Evolutionary conservation across 2,113 vertebrate genomes (phyloP).

Genomic region (Limanda limanda): DNA sequence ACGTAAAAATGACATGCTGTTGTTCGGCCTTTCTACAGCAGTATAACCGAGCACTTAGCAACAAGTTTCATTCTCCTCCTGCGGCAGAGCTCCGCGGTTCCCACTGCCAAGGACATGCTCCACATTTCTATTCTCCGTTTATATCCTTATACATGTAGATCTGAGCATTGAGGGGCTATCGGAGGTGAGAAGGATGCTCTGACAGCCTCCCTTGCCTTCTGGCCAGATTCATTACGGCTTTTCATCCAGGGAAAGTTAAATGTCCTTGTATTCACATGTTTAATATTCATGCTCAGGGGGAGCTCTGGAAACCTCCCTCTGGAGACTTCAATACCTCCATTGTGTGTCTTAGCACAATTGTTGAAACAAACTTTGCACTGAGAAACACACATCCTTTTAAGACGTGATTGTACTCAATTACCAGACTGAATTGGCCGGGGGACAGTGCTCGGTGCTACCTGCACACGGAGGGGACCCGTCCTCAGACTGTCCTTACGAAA

Average conservation of each 20-base stretch:
- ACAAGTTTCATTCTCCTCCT: slow-evolving; percentile 22
- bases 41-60: slow-evolving; percentile 18
- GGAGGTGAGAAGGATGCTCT: slow-evolving; percentile 7
- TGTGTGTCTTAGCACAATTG: slow-evolving; percentile 64
- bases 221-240: slow-evolving; percentile 30
- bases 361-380: slow-evolving; percentile 66
- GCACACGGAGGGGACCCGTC: slow-evolving; percentile 53
- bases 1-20: slow-evolving; percentile 12
- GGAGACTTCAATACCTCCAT: slow-evolving; percentile 63
- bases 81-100: slow-evolving; percentile 20
- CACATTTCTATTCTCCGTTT: slow-evolving; percentile 11
- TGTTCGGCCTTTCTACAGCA: neutral
- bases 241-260: slow-evolving; percentile 54
- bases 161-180: neutral
- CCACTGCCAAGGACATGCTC: slow-evolving; percentile 20
- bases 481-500: slow-evolving; percentile 80
- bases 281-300: slow-evolving; percentile 67
- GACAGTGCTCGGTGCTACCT: slow-evolving; percentile 51
- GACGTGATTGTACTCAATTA: slow-evolving; percentile 49
- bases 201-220: slow-evolving; percentile 10
- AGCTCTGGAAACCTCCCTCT: slow-evolving; percentile 52
- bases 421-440: slow-evolving; percentile 33
- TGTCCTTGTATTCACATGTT: slow-evolving; percentile 58
- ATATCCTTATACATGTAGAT: slow-evolving; percentile 5
- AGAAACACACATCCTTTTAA: slow-evolving; percentile 39